Evolutionary conservation across 2,888 invertebrate genomes (phyloP), one percentile per base, ranked within the genome.

Genomic region (Aphodius sticticus): DNA sequence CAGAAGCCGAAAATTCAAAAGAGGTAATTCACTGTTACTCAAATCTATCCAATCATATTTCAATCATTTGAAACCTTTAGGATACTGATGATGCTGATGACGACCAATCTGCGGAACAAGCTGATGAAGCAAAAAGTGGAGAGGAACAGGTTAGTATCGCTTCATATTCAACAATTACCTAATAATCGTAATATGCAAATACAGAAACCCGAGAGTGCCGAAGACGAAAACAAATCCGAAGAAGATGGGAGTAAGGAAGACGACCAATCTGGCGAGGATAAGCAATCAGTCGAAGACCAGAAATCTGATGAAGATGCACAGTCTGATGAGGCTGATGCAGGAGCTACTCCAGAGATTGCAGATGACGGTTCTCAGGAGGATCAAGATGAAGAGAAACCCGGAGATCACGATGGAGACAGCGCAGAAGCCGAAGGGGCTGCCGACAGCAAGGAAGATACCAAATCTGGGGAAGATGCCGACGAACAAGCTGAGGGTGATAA

Each of bases 391-490:
- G 74, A 77, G 12, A 36, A 69, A 70, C 69, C 81, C 75, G 79
- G 81, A 79, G 81, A 74, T 78, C 81, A 81, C 37, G 81, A 79
- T 69, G 83, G 82, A 75, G 81, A 82, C 69, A 85, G 86, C 78
- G 87, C 70, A 70, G 78, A 80, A 83, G 83, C 82, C 83, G 81
- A 81, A 78, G 83, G 82, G 70, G 82, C 82, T 77, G 79, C 81
- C 70, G 81, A 71, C 14, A 82, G 76, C 77, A 83, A 83, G 6
- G 84, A 84, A 80, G 83, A 81, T 26, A 83, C 81, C 76, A 79
- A 84, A 85, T 74, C 83, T 83, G 70, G 81, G 89, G 76, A 79
- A 70, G 83, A 79, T 72, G 77, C 77, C 16, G 84, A 78, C 83
- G 83, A 79, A 81, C 81, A 76, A 35, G 78, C 70, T 70, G 76